Evolutionary conservation across 1,140 invertebrate genomes (phyloP), one percentile per base, ranked within the genome.

Genomic region (Drosophila tani): DNA sequence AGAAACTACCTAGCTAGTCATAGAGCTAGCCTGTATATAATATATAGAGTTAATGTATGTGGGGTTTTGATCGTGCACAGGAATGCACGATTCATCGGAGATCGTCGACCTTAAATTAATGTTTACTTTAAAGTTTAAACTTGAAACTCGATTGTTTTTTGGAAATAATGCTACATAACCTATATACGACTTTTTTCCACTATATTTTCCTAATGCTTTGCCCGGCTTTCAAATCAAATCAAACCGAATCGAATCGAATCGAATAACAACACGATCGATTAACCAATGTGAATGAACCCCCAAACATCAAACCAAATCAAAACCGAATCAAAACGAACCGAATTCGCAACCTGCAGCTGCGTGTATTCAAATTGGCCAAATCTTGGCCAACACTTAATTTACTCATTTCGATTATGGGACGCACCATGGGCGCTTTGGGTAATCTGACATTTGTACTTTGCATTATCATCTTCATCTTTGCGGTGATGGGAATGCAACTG

Each of bases 401-500:
- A 94, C 95, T 99, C 82, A 99, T 99, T 92, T 98, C 98, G 81
- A 99, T 99, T 93, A 99, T 99, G 96, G 98, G 97, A 75, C 96
- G 97, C 94, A 99, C 98, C 32, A 97, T 99, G 94, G 98, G 98
- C 88, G 98, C 98, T 86, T 95, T 99, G 93, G 98, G 98, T 94
- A 99, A 99, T 94, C 94, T 99, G 93, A 98, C 97, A 79, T 98
- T 99, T 94, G 97, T 99, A 78, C 95, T 99, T 91, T 98, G 96
- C 92, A 99, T 99, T 94, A 98, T 99, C 93, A 98, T 99, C 94
- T 99, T 99, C 95, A 99, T 99, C 93, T 99, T 98, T 94, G 98
- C 98, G 93, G 98, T 99, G 73, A 98, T 99, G 97, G 98, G 98
- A 82, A 99, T 98, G 97, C 98, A 99, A 94, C 95, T 99, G 73